Conservation (phyloP, 2,113 vertebrate genomes). For the Bungarus multicinctus region DNA sequence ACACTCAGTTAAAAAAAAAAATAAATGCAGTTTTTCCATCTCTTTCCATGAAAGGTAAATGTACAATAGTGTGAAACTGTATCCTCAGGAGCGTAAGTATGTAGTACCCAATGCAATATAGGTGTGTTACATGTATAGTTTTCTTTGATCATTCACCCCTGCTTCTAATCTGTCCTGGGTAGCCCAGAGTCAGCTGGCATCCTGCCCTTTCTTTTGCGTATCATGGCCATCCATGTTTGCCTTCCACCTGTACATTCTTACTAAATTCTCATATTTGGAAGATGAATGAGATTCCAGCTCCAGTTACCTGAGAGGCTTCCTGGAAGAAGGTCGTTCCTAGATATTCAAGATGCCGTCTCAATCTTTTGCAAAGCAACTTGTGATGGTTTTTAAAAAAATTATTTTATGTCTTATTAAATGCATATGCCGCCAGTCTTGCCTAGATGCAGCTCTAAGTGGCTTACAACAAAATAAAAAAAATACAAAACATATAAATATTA, state of each 20-base stretch:
- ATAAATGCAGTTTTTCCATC: slow-evolving; percentile 23
- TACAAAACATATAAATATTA: neutral
- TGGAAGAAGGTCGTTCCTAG: neutral
- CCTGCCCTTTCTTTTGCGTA: neutral
- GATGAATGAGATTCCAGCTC: neutral
- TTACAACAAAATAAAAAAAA: neutral
- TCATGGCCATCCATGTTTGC: neutral
- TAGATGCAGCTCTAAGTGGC: neutral
- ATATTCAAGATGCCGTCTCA: neutral
- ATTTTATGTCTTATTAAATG: neutral
- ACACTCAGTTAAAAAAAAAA: slow-evolving; percentile 19
- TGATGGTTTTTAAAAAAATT: neutral
- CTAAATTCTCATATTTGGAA: neutral
- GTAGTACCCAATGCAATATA: neutral
- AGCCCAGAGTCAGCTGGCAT: neutral
- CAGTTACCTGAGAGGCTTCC: neutral
- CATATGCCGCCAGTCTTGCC: neutral
- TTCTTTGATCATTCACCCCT: neutral
- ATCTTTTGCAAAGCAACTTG: neutral
- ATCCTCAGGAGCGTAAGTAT: neutral
- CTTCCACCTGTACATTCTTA: too few species aligned
- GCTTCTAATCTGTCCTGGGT: neutral
- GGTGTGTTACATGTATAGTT: neutral
- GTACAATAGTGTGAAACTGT: neutral
- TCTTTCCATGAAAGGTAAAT: slow-evolving; percentile 37